A percentile compares a stretch with the other conserved stretches of the same genome.
Conservation (phyloP, 2,888 invertebrate species). For the Didymodactylos carnosus region DNA sequence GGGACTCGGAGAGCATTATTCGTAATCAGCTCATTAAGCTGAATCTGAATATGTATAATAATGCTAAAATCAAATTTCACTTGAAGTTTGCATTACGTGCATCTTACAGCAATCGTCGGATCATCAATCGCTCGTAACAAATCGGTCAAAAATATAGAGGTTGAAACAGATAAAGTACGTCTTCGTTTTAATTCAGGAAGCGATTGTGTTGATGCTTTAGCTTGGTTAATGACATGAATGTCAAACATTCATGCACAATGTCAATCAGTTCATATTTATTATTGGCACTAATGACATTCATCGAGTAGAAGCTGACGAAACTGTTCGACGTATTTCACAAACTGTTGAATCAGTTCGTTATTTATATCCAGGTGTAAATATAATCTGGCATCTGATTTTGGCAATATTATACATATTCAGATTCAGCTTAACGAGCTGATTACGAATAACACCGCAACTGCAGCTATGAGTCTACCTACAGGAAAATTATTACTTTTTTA, state of each 20-base stretch:
- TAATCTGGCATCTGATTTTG: not conserved
- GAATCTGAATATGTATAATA: too few relatives aligned
- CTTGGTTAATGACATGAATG: not conserved
- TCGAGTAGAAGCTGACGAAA: not conserved
- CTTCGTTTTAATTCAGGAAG: not conserved
- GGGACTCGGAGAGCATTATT: too few relatives aligned
- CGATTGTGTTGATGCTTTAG: not conserved
- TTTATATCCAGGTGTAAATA: not conserved
- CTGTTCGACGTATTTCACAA: not conserved
- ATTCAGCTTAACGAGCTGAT: too few relatives aligned
- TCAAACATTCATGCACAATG: not conserved
- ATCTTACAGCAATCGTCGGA: not conserved
- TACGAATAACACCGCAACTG: too few relatives aligned
- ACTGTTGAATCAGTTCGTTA: not conserved
- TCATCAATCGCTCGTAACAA: not conserved
- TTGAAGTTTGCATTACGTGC: too few relatives aligned
- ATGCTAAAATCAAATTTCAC: too few relatives aligned
- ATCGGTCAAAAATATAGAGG: not conserved
- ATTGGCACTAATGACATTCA: not conserved
- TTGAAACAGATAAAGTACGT: not conserved
- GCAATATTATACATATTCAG: too few relatives aligned
- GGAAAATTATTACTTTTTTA: too few relatives aligned
- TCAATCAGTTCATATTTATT: not conserved
- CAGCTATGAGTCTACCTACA: too few relatives aligned
- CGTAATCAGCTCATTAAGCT: too few relatives aligned